These are phyloP conservation scores for Crambe crambe DNA, from an alignment of 37 sponge, comb jelly and placozoan genomes.

Conservation along the genomic window DNA sequence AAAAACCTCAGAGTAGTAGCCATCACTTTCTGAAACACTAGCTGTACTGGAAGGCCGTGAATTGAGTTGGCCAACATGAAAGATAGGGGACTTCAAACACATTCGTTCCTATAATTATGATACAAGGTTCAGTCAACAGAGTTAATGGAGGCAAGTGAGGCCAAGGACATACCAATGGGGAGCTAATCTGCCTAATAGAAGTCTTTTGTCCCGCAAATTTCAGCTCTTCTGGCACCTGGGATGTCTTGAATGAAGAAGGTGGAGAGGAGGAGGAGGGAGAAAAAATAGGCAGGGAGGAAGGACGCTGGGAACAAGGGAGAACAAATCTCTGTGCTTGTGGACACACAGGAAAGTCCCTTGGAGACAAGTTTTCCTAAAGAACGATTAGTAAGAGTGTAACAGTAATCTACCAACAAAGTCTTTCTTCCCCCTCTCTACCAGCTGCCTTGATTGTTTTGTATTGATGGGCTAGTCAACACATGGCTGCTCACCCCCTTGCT, in stretches of 20 bases:
- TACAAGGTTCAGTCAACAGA: not conserved
- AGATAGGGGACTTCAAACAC: constrained; percentile 40
- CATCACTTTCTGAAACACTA: constrained; percentile 31
- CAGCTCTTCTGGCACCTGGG: too few relatives aligned
- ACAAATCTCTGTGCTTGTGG: too few relatives aligned
- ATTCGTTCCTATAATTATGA: constrained; percentile 53
- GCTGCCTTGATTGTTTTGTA: too few relatives aligned
- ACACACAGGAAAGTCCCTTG: too few relatives aligned
- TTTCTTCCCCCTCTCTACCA: too few relatives aligned
- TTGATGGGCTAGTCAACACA: too few relatives aligned
- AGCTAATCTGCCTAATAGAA: constrained; percentile 49
- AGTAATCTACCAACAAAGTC: too few relatives aligned
- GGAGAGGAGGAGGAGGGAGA: constrained; percentile 24
- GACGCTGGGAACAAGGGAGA: not conserved
- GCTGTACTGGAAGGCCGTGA: not conserved
- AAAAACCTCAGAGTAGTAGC: constrained; percentile 63
- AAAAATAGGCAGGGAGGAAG: constrained; percentile 17
- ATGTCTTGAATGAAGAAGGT: constrained; percentile 3
- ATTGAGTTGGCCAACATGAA: not conserved
- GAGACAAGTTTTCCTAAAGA: too few relatives aligned
- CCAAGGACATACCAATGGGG: constrained; percentile 52
- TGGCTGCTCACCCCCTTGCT: too few relatives aligned
- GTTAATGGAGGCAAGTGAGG: not conserved
- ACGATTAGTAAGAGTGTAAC: too few relatives aligned
- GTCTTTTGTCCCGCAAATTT: too few relatives aligned